Conservation (phyloP, 2,113 vertebrate genomes). For the Agelaius phoeniceus region DNA sequence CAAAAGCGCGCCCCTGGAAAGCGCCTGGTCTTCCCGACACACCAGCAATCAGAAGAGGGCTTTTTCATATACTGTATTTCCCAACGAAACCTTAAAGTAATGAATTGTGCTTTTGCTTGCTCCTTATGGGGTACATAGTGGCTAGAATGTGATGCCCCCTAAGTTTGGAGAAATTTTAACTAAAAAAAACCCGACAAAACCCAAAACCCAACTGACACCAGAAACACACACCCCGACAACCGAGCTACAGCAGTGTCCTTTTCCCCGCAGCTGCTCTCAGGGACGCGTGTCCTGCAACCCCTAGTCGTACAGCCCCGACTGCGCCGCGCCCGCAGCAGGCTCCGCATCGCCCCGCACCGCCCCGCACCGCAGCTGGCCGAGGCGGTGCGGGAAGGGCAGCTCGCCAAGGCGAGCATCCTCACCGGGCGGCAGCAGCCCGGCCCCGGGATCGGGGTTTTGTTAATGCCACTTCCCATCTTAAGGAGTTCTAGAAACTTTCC, state of each 20-base stretch:
- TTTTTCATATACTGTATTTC: not conserved
- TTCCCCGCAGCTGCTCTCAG: not conserved
- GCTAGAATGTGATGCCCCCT: accelerated
- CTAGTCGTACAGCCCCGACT: accelerated
- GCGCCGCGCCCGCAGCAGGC: not conserved
- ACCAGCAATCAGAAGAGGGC: not conserved
- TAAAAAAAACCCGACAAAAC: not conserved
- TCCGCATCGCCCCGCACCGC: not conserved
- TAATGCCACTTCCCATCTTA: not conserved
- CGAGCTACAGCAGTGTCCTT: not conserved
- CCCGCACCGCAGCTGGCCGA: not conserved
- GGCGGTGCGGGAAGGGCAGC: not conserved
- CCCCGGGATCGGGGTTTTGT: not conserved
- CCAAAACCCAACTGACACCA: not conserved
- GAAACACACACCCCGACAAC: not conserved
- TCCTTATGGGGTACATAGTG: accelerated
- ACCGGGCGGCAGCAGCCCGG: not conserved
- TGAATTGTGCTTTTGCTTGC: not conserved
- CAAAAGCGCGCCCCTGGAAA: not conserved
- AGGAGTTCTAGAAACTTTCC: conserved; percentile 12
- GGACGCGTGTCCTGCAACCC: not conserved
- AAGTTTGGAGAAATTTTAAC: not conserved
- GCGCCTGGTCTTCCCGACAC: not conserved
- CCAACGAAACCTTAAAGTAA: not conserved
- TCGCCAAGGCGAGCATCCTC: not conserved